Conservation (phyloP, 2,888 invertebrate genomes). For the Tiliacea citrago region DNA sequence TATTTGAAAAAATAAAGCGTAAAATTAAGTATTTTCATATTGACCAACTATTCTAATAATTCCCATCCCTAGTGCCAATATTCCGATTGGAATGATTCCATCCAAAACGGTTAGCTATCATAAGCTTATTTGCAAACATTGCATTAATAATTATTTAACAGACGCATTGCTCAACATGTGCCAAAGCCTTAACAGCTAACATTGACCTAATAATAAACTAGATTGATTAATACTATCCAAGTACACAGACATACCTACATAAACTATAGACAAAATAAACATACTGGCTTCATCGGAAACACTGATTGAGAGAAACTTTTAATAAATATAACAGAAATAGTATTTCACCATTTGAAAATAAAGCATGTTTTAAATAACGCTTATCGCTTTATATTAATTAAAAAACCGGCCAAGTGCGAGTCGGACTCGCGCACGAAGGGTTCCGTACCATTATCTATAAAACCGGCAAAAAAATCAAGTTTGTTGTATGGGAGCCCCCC, state of each 20-base stretch:
- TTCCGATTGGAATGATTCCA: not conserved
- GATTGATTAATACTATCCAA: slow-evolving; percentile 41
- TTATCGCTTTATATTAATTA: no score
- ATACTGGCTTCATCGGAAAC: slow-evolving; percentile 12
- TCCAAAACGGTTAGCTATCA: not conserved
- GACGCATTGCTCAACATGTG: slow-evolving; percentile 16
- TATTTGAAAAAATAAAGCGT: not conserved
- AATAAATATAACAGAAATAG: not conserved
- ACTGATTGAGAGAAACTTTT: slow-evolving; percentile 2
- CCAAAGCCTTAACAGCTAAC: slow-evolving; percentile 22
- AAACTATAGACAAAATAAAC: slow-evolving; percentile 17
- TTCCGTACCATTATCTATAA: no score
- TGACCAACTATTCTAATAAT: not conserved
- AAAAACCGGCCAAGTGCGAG: no score
- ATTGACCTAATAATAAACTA: slow-evolving; percentile 48
- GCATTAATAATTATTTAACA: slow-evolving; percentile 23
- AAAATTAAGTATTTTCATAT: not conserved
- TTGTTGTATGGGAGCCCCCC: no score
- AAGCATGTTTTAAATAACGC: not conserved
- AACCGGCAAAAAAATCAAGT: no score
- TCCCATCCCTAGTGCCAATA: not conserved
- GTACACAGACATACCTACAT: slow-evolving; percentile 8
- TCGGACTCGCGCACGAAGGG: no score
- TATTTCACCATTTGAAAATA: not conserved
- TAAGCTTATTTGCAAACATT: slow-evolving; percentile 3